Conservation (phyloP, 2,113 vertebrate genomes). For the Cochlearius cochlearius region DNA sequence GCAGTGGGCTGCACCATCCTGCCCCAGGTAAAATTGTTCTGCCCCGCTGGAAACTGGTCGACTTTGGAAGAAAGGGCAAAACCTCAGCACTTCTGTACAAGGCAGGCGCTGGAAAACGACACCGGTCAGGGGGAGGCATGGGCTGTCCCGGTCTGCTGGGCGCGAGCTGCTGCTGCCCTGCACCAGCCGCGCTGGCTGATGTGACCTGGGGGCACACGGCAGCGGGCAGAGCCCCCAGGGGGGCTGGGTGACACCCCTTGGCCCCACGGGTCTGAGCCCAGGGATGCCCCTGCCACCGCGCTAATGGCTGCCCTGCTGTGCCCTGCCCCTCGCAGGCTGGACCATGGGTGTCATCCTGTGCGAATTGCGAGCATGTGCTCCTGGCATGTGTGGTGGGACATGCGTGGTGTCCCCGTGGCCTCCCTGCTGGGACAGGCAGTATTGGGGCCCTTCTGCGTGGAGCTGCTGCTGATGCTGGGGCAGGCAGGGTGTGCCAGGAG, state of each 20-base stretch:
- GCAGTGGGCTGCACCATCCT: not conserved
- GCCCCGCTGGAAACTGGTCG: not conserved
- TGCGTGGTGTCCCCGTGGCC: not conserved
- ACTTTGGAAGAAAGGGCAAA: not conserved
- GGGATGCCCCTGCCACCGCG: not conserved
- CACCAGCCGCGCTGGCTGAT: fast-evolving
- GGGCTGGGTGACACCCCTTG: not conserved
- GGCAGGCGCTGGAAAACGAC: not conserved
- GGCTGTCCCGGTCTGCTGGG: no score
- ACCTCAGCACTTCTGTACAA: not conserved
- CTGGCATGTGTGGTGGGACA: not conserved
- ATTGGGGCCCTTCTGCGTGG: not conserved
- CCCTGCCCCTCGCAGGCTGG: not conserved
- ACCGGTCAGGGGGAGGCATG: not conserved
- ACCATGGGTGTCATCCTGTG: not conserved
- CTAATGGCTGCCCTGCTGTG: not conserved
- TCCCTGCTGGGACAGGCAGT: fast-evolving
- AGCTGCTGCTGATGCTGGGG: not conserved
- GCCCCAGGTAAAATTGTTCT: not conserved
- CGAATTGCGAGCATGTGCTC: fast-evolving
- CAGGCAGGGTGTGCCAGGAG: not conserved
- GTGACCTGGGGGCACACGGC: not conserved
- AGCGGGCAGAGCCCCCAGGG: not conserved
- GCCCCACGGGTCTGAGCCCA: not conserved
- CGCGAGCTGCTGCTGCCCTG: fast-evolving